Base-by-base conservation (phyloP, 2,113 vertebrate genomes). In the Gracilinanus agilis region DNA sequence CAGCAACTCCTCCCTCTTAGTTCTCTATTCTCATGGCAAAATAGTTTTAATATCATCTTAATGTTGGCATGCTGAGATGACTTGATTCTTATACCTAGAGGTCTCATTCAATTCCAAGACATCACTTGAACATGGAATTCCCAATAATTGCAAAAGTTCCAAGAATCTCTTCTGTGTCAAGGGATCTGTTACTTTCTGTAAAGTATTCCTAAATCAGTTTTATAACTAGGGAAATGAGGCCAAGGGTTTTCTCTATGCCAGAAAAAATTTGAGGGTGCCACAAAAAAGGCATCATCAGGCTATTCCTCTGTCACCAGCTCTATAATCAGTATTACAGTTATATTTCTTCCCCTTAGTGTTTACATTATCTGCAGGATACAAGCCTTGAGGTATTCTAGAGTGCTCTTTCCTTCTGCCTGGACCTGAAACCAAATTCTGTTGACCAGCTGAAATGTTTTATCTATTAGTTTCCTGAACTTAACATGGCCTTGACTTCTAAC, bases 11-110 rank as follows among this genome's bases (percentile, higher is more conserved):
- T 49, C 49, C 49, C 49, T 49, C 49, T 49, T 49, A 49, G 49
- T 49, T 49, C 49, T 49, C 49, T 49, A 49, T 49, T 49, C 49
- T 49, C 49, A 49, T 49, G 49, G 61, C 40, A 54, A 49, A 27
- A 75, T n/a, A 75, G 61, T 75, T 75, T 75, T 75, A 75, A 75
- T 75, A 67, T 3, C 11, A 16, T 67, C 27, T 29, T 67, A 67
- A 67, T 90, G 95, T 91, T 55, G 91, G 25, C 29, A 54, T 94
- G 27, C 93, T 1, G 0, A 92, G 44, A n/a, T 89, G 95, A 44
- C 88, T 54, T 16, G 44, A 24, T 93, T 61, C 34, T 21, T 29
- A 90, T 4, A 88, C 91, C 2, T 53, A 54, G 24, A 75, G 21
- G 9, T 92, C 94, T 94, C 53, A 44, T 34, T 61, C 23, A 75